Conservation (phyloP, 1,140 invertebrate species). For the Drosophila obscura region DNA sequence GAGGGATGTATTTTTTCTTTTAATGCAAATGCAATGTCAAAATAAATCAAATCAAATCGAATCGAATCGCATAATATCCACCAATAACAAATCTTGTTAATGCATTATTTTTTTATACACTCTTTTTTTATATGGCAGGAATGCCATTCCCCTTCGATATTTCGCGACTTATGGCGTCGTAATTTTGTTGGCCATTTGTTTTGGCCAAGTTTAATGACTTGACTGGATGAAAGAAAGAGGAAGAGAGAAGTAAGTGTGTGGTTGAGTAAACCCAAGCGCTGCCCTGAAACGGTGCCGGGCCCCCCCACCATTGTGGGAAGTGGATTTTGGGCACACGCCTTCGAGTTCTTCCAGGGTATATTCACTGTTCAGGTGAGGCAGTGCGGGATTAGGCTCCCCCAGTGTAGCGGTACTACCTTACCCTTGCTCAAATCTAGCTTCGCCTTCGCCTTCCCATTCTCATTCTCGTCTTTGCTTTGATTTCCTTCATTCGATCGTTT, state of each 20-base stretch:
- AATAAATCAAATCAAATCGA: constrained; percentile 21
- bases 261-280: constrained; percentile 14
- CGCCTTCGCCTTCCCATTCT: no score
- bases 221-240: no score
- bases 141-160: constrained; percentile 6
- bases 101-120: constrained; percentile 11
- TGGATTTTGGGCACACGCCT: no score
- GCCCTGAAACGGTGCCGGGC: background rate
- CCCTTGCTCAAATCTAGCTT: no score
- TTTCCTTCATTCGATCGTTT: constrained; percentile 6
- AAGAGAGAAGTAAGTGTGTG: background rate
- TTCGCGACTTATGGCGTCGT: constrained; percentile 22
- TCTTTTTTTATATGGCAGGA: background rate
- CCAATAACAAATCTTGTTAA: constrained; percentile 15
- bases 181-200: constrained; percentile 15
- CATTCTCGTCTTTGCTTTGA: background rate
- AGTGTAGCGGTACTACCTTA: no score
- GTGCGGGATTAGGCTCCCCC: no score
- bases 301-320: constrained; percentile 4
- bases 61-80: no score
- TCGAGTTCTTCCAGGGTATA: no score
- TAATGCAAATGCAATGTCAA: constrained; percentile 31
- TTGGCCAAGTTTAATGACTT: constrained; percentile 36
- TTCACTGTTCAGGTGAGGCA: no score
- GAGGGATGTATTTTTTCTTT: constrained; percentile 11